Base-by-base conservation (phyloP, 1,140 invertebrate species). In the Contarinia nasturtii region DNA sequence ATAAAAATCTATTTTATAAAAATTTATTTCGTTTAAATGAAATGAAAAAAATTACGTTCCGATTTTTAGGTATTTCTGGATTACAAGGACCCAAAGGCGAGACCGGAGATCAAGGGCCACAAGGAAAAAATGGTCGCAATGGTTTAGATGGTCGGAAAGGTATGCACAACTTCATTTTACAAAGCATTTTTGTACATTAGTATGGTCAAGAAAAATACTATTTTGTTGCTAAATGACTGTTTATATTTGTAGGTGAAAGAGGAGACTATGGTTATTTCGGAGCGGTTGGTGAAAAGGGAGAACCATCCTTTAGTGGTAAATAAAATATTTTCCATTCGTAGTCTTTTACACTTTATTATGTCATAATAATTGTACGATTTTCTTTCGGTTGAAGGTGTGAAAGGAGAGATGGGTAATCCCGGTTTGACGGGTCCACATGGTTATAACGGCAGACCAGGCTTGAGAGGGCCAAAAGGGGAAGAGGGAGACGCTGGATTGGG, bases 381-480 rank as follows among this genome's bases (percentile, higher is more conserved):
- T 27, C 27, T 27, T 27, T 27, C n/a, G 82, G 82, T n/a, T 27
- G 10, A 27, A 27, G 27, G 27, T 45, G 64, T 68, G 14, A 78
- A 82, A 62, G 82, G 81, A 49, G 68, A 72, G 14, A 47, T 57
- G 4, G 82, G 82, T 15, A 68, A 72, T 37, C 53, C 58, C 21
- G 79, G 77, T 19, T 54, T 56, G 21, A 47, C 56, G 0, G 75
- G 75, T 45, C 51, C 57, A 1, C 63, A 59, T 2, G 76, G 76
- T n/a, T 55, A 58, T 43, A 53, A 55, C 38, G 71, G 75, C 22
- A 51, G 62, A 27, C 59, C 63, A 37, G 74, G 76, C 8, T 49
- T 58, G 7, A 55, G 55, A 15, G 79, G 78, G 48, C 48, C 55
- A 10, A 80, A 79, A 60, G 82, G 83, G 49, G 52, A 64, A 15